Evolutionary conservation across 2,888 invertebrate genomes (phyloP).

Genomic region (Trachelus tabidus): DNA sequence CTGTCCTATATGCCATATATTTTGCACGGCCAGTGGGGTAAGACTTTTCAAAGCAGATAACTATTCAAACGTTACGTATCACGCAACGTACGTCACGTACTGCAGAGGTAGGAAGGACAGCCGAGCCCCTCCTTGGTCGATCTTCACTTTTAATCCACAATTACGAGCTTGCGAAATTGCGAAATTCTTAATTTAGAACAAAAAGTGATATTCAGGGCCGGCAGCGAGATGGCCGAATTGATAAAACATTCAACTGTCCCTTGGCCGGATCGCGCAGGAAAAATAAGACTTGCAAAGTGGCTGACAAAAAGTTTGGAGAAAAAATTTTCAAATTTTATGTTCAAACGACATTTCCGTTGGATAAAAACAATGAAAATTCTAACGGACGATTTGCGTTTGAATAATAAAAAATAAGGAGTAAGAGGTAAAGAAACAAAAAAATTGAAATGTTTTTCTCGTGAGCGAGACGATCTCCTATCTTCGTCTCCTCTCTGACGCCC

Average conservation of each 20-base stretch:
- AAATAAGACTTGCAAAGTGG: neutral
- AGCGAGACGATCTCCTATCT: no score
- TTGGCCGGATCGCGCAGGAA: neutral
- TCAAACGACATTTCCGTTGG: neutral
- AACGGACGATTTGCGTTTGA: neutral
- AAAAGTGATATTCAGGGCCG: neutral
- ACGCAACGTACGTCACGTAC: neutral
- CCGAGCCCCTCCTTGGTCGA: neutral
- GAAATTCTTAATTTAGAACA: neutral
- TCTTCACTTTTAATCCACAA: neutral
- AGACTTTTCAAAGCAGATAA: neutral
- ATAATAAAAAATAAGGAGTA: neutral
- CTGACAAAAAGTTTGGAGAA: neutral
- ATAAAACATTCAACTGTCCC: neutral
- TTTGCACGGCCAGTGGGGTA: neutral
- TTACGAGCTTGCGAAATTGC: neutral
- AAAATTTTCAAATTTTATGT: neutral
- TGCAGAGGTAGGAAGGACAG: neutral
- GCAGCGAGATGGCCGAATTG: neutral
- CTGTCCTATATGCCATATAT: neutral
- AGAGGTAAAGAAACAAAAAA: no score
- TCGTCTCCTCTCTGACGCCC: neutral
- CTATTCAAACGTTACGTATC: neutral
- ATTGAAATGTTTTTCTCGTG: no score
- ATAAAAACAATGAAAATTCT: neutral